Evolutionary conservation across 2,113 vertebrate species (phyloP).

Genomic region (Daphoenositta chrysoptera): DNA sequence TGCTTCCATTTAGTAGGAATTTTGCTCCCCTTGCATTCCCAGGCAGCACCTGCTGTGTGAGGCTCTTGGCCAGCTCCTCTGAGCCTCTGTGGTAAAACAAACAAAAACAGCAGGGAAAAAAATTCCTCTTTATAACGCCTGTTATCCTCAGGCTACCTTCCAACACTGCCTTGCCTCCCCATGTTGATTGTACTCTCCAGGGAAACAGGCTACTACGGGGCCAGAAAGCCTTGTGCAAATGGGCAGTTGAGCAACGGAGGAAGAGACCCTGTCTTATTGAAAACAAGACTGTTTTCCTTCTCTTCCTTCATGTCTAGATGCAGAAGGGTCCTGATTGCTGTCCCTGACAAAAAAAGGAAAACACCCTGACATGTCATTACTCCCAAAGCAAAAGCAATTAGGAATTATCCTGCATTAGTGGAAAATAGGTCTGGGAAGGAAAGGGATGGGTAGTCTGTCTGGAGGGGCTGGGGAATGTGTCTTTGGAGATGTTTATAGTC

Average conservation of each 20-base stretch:
- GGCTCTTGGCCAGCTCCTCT: conserved; percentile 68
- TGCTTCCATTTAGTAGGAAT: conserved; percentile 72
- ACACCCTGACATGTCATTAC: neutral
- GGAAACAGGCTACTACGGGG: neutral
- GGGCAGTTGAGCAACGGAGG: conserved; percentile 4
- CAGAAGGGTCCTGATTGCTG: neutral
- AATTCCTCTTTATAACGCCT: conserved; percentile 72
- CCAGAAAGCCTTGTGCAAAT: conserved; percentile 58
- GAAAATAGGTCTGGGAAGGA: neutral
- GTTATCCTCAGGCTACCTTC: conserved; percentile 73
- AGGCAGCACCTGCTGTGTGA: conserved; percentile 72
- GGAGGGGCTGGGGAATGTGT: neutral
- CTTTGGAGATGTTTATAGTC: neutral
- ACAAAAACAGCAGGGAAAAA: conserved; percentile 74
- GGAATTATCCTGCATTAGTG: neutral
- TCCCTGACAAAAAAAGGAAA: neutral
- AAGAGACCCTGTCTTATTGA: conserved; percentile 9
- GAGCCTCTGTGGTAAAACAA: conserved; percentile 72
- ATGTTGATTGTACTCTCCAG: neutral
- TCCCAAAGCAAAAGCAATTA: neutral
- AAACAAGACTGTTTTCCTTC: conserved; percentile 38
- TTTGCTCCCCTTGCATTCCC: conserved; percentile 70
- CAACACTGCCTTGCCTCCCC: conserved; percentile 44
- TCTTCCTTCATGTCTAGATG: neutral
- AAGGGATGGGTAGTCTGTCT: neutral